phyloP scores from a whole-genome alignment of 1,140 invertebrate genomes.

The Eulimnadia texana region DNA sequence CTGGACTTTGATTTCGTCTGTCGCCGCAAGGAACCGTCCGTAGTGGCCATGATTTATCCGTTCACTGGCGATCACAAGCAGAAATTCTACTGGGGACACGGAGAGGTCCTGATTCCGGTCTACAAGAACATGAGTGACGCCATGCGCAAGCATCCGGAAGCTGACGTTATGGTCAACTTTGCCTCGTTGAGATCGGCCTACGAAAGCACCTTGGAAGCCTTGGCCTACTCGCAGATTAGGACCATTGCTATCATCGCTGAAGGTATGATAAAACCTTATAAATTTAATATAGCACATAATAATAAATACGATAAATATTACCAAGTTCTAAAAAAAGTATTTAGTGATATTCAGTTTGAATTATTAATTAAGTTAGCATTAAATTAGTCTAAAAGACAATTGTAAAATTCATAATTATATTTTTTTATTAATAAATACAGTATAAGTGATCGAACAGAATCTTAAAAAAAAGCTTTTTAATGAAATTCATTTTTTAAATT shows the following conservation, averaged over 20 bases:
- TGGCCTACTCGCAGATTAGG: slow-evolving; percentile 83
- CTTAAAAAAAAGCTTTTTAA: too few relatives aligned
- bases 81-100: slow-evolving; percentile 99
- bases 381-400: too few relatives aligned
- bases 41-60: slow-evolving; percentile 95
- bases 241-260: slow-evolving; percentile 98
- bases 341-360: too few relatives aligned
- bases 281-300: slow-evolving; percentile 90
- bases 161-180: slow-evolving; percentile 96
- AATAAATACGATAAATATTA: slow-evolving; percentile 36
- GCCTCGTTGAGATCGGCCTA: slow-evolving; percentile 95
- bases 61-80: slow-evolving; percentile 98
- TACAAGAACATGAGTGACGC: slow-evolving; percentile 97
- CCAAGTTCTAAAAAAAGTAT: not conserved
- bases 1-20: slow-evolving; percentile 99
- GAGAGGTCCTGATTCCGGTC: slow-evolving; percentile 87
- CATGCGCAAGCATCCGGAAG: slow-evolving; percentile 87
- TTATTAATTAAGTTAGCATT: too few relatives aligned
- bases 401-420: too few relatives aligned
- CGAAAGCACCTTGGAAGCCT: slow-evolving; percentile 86
- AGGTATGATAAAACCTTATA: slow-evolving; percentile 57
- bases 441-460: too few relatives aligned
- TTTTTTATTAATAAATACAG: too few relatives aligned
- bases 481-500: too few relatives aligned
- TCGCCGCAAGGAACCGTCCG: slow-evolving; percentile 65